Evolutionary conservation across 2,797 vertebrate genomes (phyloP).

Genomic region (Antrozous pallidus): DNA sequence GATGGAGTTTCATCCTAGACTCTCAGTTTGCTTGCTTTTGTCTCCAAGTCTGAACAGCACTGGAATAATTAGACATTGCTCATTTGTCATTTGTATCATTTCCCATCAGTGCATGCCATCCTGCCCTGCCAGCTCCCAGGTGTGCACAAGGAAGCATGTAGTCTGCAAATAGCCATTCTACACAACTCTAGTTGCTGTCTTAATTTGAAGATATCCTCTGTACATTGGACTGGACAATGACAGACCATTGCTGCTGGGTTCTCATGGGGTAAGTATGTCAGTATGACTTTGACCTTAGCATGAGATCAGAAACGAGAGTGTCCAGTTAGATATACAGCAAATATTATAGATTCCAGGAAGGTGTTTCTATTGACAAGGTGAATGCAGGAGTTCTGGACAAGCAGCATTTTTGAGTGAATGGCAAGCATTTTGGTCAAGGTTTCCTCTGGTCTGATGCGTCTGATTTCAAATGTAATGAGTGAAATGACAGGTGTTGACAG

Average conservation of each 20-base stretch:
- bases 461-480: slow-evolving; percentile 38
- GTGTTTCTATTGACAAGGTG: neutral
- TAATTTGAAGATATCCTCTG: slow-evolving; percentile 7
- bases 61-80: slow-evolving; percentile 51
- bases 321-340: slow-evolving; percentile 20
- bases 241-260: slow-evolving; percentile 30
- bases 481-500: slow-evolving; percentile 27
- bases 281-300: neutral
- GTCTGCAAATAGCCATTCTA: slow-evolving; percentile 1
- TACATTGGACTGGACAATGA: neutral
- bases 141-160: neutral
- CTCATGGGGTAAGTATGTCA: slow-evolving; percentile 43
- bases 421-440: slow-evolving; percentile 2
- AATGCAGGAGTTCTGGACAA: slow-evolving; percentile 18
- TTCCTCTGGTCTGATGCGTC: slow-evolving; percentile 45
- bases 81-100: slow-evolving; percentile 45
- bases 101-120: neutral
- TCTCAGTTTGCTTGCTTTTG: slow-evolving; percentile 57
- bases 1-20: slow-evolving; percentile 51
- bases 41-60: slow-evolving; percentile 17
- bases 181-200: neutral
- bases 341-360: neutral
- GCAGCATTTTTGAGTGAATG: slow-evolving; percentile 50
- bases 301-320: slow-evolving; percentile 4
- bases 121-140: neutral